Evolutionary conservation across 2,888 invertebrate species (phyloP), one percentile per base, ranked within the genome.

Genomic region (Neoaliturus tenellus): DNA sequence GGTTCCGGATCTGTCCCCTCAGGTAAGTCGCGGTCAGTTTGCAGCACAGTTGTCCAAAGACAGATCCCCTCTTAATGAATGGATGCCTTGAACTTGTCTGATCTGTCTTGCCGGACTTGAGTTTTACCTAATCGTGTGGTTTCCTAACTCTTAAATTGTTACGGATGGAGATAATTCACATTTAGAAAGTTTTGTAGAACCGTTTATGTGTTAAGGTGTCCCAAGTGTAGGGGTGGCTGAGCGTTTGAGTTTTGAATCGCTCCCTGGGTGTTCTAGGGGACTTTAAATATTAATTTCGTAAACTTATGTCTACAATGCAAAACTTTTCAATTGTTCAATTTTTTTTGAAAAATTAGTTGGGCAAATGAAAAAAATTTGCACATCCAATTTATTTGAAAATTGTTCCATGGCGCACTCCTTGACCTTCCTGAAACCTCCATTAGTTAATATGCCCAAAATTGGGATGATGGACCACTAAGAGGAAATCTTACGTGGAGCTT

Each of bases 31-130:
- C 8, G 51, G 51, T 51, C 51, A 67, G 67, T 67, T 67, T 31
- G 20, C 51, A 17, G 14, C 67, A 67, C 67, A 31, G 17, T 31
- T 20, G 67, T 10, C 31, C 10, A 6, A 67, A 67, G 67, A 67
- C 67, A 33, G 67, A 67, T 67, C 20, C n/a, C 33, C 67, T 33
- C 31, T 1, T 67, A 67, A 67, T 67, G 67, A 67, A 67, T 67
- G 67, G 35, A 67, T 67, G 67, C 35, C 35, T 33, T n/a, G 6
- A 67, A 31, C 35, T 67, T 67, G 33, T 67, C 67, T 67, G 31
- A 67, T 67, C 67, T 23, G 67, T 67, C 67, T 67, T 67, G 51
- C 51, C 17, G 44, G 12, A 44, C 44, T 12, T 2, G 17, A 51
- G 51, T 51, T 51, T 51, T 51, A 51, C 23, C 23, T 51, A 51